These are phyloP conservation scores for Trichonephila inaurata DNA, from an alignment of 1,140 invertebrate genomes.

Conservation along the genomic window DNA sequence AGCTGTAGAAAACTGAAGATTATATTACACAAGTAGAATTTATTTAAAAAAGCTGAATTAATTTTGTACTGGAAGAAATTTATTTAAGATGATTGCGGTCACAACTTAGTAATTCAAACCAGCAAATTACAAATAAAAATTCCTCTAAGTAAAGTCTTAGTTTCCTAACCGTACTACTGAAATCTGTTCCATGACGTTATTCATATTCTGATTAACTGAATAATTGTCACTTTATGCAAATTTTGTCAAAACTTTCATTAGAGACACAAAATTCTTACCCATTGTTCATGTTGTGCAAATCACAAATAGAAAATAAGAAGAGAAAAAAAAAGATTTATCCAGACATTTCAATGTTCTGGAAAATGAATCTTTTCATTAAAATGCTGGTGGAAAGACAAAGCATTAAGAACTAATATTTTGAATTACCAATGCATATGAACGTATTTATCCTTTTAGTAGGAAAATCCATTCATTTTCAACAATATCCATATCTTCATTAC, in stretches of 20 bases:
- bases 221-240: neutral
- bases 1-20: too few species aligned
- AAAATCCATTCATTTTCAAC: neutral
- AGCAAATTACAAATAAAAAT: too few species aligned
- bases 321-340: neutral
- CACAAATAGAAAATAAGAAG: neutral
- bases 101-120: too few species aligned
- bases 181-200: neutral
- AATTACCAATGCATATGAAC: neutral
- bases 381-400: neutral
- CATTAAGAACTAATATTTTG: neutral
- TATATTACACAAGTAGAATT: too few species aligned
- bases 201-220: neutral
- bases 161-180: too few species aligned
- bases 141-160: too few species aligned
- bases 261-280: neutral
- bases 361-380: neutral
- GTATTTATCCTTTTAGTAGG: slow-evolving; percentile 27
- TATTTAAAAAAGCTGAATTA: too few species aligned
- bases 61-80: too few species aligned
- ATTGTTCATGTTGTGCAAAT: too few species aligned
- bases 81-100: too few species aligned
- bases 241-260: neutral
- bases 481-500: slow-evolving; percentile 23
- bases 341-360: neutral